These are phyloP conservation scores for Danaus melanippus DNA, from an alignment of 1,140 invertebrate species.

Conservation along the genomic window DNA sequence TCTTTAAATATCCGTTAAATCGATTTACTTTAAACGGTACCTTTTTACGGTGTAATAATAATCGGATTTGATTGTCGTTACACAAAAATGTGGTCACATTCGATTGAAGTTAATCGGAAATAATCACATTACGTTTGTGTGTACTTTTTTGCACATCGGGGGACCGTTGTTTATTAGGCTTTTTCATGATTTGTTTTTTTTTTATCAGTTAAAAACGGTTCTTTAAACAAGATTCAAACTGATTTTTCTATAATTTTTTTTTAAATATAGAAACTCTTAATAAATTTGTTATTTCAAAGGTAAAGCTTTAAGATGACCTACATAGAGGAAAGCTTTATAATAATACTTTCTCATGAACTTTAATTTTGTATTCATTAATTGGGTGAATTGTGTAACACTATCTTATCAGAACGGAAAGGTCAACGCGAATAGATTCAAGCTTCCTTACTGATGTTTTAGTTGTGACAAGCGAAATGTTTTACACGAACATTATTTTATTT, in stretches of 20 bases:
- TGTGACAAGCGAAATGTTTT: too few species aligned
- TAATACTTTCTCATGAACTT: background rate
- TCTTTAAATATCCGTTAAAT: slow-evolving; percentile 31
- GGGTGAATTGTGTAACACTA: slow-evolving; percentile 34
- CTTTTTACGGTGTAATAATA: slow-evolving; percentile 46
- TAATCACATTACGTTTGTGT: slow-evolving; percentile 32
- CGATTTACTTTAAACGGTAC: slow-evolving; percentile 50
- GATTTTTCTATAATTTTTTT: too few species aligned
- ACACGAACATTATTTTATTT: too few species aligned
- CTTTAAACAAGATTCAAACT: too few species aligned
- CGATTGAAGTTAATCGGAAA: slow-evolving; percentile 51
- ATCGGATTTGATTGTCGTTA: slow-evolving; percentile 46
- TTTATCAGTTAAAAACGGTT: too few species aligned
- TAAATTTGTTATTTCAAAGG: too few species aligned
- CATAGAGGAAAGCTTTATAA: too few species aligned
- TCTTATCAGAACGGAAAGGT: slow-evolving; percentile 48
- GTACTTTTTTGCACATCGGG: slow-evolving; percentile 21
- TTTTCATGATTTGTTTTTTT: too few species aligned
- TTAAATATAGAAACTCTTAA: too few species aligned
- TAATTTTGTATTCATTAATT: slow-evolving; percentile 16
- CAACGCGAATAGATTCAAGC: slow-evolving; percentile 34
- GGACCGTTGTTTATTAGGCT: slow-evolving; percentile 2
- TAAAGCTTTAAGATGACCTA: too few species aligned
- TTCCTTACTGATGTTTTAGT: slow-evolving; percentile 26
- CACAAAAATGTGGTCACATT: slow-evolving; percentile 40